phyloP scores from a whole-genome alignment of 1,140 invertebrate genomes.

The Lepidurus apus region DNA sequence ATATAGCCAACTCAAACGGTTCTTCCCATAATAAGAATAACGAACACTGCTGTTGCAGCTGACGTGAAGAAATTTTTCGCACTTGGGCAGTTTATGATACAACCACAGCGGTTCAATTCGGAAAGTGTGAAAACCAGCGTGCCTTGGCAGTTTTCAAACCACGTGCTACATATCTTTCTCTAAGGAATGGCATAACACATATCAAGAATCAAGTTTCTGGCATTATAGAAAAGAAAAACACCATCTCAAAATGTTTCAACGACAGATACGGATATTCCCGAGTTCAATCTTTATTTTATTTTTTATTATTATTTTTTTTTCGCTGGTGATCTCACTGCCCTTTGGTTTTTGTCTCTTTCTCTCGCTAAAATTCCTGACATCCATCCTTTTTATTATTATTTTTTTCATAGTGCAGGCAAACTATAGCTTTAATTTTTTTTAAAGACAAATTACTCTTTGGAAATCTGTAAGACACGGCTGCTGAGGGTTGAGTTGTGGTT shows the following conservation, averaged over 20 bases:
- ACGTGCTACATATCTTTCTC: slow-evolving; percentile 7
- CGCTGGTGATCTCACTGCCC: slow-evolving; percentile 20
- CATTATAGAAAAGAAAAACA: neutral
- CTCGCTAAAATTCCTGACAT: slow-evolving; percentile 1
- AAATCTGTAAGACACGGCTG: neutral
- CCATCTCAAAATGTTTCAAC: neutral
- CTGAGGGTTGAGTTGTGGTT: neutral
- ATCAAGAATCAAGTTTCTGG: neutral
- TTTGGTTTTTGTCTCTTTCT: slow-evolving; percentile 19
- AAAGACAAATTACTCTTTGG: neutral
- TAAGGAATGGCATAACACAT: neutral
- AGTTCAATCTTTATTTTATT: neutral
- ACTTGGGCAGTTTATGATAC: neutral
- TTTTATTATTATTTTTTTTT: neutral
- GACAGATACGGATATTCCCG: neutral
- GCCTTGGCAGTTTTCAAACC: slow-evolving; percentile 3
- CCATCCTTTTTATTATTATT: neutral
- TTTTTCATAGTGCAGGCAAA: slow-evolving; percentile 11
- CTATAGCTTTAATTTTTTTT: slow-evolving; percentile 3
- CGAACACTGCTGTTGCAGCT: slow-evolving; percentile 4
- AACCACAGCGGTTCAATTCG: slow-evolving; percentile 13
- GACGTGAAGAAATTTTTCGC: neutral
- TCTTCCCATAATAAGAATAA: slow-evolving; percentile 14
- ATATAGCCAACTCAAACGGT: slow-evolving; percentile 14
- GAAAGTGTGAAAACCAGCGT: slow-evolving; percentile 16